Evolutionary conservation across 2,113 vertebrate species (phyloP), one percentile per base, ranked within the genome.

Genomic region (Eonycteris spelaea): DNA sequence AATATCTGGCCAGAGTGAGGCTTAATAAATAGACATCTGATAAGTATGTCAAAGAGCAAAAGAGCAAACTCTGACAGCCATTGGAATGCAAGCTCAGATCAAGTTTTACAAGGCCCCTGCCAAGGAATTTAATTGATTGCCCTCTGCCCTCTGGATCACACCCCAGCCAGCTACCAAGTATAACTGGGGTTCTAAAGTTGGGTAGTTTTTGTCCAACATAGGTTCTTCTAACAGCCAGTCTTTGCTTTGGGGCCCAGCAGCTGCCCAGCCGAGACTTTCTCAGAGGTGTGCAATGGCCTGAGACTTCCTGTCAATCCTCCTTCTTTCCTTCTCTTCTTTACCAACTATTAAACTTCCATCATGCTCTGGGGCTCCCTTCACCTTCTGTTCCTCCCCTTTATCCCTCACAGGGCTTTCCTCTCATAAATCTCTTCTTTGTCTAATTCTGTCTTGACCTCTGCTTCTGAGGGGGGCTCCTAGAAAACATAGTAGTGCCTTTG

Each of bases 201-300:
- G 4, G 21, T 33, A 63, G 16, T 51, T 71, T 77, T 63, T 67
- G 84, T 19, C 70, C 12, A 9, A 1, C 3, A n/a, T 5, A 5
- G 51, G n/a, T 18, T 70, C 28, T 13, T 33, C 55, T 24, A 74
- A 24, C 5, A 74, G 57, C 35, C 28, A 10, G 3, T 75, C 14
- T 75, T 51, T 28, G n/a, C 51, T 57, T 15, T 18, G 14, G 15
- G n/a, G 10, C 0, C 65, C 1, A 0, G 5, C 24, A 28, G 15
- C 18, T 6, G 28, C 33, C 63, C 2, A 5, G 22, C 12, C 61
- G 5, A 6, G 28, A 45, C 51, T 43, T 70, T 14, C 53, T 71
- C 26, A 91, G 90, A 94, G 6, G 48, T 43, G n/a, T 7, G 1
- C 1, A 7, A 43, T 18, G 2, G 38, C 21, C 80, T 18, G 15